Percentiles rank a stretch among this genome's conserved stretches.
Evolutionary conservation across 1,140 invertebrate species (phyloP).

Genomic region (Aphelinus certus): DNA sequence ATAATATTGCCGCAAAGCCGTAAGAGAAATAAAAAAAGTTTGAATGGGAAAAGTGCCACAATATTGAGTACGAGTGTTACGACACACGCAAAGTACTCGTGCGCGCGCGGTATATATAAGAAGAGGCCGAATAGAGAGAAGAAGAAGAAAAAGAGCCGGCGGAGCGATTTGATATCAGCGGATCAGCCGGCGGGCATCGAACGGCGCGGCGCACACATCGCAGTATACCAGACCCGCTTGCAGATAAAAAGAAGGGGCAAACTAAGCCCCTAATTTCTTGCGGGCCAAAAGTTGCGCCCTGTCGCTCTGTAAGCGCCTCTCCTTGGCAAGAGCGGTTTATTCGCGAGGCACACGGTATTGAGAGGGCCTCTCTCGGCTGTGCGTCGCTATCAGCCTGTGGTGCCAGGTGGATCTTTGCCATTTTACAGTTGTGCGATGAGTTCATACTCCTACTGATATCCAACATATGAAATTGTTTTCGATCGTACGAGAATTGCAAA

Average conservation of each 20-base stretch:
- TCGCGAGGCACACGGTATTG: too few relatives aligned
- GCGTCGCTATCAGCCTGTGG: too few relatives aligned
- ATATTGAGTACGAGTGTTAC: constrained; percentile 14
- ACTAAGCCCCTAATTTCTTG: constrained; percentile 66
- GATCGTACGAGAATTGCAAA: too few relatives aligned
- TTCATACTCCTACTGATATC: too few relatives aligned
- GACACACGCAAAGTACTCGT: constrained; percentile 9
- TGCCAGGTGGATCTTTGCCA: too few relatives aligned
- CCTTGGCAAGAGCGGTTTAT: too few relatives aligned
- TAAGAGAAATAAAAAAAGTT: constrained; percentile 12
- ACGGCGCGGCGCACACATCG: background rate
- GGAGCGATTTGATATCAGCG: constrained; percentile 38
- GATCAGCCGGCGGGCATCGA: constrained; percentile 33
- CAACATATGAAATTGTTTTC: too few relatives aligned
- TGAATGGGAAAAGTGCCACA: background rate
- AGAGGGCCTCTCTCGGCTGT: too few relatives aligned
- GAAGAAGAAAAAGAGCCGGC: constrained; percentile 3
- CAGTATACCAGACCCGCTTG: background rate
- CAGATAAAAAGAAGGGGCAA: constrained; percentile 30
- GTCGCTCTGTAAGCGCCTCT: background rate
- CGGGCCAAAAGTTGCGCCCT: constrained; percentile 60
- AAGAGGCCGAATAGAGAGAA: background rate
- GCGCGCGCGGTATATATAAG: background rate
- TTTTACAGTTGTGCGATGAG: too few relatives aligned
- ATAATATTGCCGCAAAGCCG: background rate